phyloP scores from a whole-genome alignment of 2,888 invertebrate genomes.

The Tachina fera region DNA sequence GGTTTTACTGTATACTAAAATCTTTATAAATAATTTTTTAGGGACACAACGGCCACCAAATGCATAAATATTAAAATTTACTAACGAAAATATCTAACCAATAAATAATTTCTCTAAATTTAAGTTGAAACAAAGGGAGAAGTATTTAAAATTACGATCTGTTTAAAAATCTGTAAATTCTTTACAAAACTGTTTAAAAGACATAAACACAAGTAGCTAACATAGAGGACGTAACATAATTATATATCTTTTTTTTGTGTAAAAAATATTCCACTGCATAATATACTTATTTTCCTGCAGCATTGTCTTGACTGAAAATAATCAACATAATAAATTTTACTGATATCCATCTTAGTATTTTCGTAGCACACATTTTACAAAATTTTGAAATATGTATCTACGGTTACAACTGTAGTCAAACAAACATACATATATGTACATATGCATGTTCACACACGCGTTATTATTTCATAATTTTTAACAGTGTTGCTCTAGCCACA shows the following conservation, averaged over 20 bases:
- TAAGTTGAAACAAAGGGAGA: background rate
- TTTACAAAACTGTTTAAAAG: background rate
- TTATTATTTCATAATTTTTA: conserved; percentile 19
- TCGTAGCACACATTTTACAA: background rate
- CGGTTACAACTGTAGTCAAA: background rate
- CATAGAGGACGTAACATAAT: background rate
- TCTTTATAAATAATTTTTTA: too few relatives aligned
- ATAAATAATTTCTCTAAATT: background rate
- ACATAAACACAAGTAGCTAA: background rate
- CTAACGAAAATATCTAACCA: too few relatives aligned
- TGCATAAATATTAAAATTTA: too few relatives aligned
- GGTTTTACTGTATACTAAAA: too few relatives aligned
- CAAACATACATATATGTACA: background rate
- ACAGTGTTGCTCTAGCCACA: background rate
- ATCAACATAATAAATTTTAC: conserved; percentile 29
- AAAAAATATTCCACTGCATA: background rate
- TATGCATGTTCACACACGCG: background rate
- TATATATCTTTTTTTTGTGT: background rate
- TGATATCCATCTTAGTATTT: conserved; percentile 32
- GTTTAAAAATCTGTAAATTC: too few relatives aligned
- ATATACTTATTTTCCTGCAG: conserved; percentile 6
- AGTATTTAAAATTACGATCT: background rate
- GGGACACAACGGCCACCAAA: too few relatives aligned
- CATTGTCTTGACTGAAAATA: conserved; percentile 6
- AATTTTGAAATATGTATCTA: conserved; percentile 4